A percentile compares a stretch with the other conserved stretches of the same genome.
phyloP scores from a whole-genome alignment of 2,888 invertebrate genomes.

The Microdon myrmicae region DNA sequence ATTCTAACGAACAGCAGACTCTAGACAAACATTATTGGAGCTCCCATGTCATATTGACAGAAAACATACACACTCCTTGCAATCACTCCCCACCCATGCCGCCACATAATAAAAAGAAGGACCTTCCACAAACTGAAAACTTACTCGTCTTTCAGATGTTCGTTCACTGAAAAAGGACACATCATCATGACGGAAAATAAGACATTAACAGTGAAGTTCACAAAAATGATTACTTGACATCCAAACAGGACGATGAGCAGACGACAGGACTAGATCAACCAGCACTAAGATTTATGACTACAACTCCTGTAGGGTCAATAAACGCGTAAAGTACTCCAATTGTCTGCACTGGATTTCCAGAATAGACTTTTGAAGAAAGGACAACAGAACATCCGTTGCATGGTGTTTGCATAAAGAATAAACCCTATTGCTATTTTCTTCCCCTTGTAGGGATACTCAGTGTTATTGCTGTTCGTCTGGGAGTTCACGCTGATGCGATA shows the following conservation, averaged over 20 bases:
- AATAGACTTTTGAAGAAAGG: constrained; percentile 24
- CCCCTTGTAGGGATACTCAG: constrained; percentile 10
- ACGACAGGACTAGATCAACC: constrained; percentile 13
- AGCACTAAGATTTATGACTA: constrained; percentile 33
- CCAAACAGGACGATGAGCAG: constrained; percentile 21
- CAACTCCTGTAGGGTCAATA: constrained; percentile 50
- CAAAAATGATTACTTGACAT: constrained; percentile 39
- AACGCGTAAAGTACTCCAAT: constrained; percentile 43
- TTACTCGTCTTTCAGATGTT: constrained; percentile 6
- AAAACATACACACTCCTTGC: constrained; percentile 40
- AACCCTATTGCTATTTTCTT: background rate
- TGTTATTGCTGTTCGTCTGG: constrained; percentile 3
- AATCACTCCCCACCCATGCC: constrained; percentile 14
- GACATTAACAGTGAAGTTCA: constrained; percentile 40
- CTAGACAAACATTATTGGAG: constrained; percentile 37
- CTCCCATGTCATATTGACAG: constrained; percentile 45
- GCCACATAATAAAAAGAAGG: constrained; percentile 7
- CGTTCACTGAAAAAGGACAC: constrained; percentile 37
- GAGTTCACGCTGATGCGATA: constrained; percentile 8
- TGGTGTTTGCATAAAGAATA: constrained; percentile 30
- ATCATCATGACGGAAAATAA: constrained; percentile 45
- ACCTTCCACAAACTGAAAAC: constrained; percentile 12
- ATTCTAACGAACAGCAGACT: no score
- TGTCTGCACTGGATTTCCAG: constrained; percentile 36
- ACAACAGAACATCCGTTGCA: constrained; percentile 19